These are phyloP conservation scores for Delia radicum DNA, from an alignment of 1,140 invertebrate genomes.

Conservation along the genomic window DNA sequence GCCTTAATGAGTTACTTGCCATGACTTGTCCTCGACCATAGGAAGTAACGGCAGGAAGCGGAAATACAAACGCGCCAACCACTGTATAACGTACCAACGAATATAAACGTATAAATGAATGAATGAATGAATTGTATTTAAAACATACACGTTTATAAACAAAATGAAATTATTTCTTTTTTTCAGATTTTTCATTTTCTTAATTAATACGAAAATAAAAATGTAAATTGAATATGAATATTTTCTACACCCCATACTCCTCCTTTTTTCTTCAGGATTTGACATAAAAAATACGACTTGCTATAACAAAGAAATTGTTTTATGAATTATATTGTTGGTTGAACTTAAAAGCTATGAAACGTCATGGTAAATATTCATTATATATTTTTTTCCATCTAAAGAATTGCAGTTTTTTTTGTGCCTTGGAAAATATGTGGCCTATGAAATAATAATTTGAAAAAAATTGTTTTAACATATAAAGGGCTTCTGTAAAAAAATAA, in stretches of 20 bases:
- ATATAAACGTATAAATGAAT: neutral
- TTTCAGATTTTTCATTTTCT: neutral
- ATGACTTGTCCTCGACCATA: neutral
- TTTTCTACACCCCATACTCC: no score
- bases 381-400: neutral
- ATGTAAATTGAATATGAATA: slow-evolving; percentile 20
- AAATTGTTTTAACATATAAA: neutral
- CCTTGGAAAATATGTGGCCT: neutral
- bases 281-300: neutral
- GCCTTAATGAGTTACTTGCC: slow-evolving; percentile 16
- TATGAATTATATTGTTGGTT: neutral
- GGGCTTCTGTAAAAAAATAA: neutral
- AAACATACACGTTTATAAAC: neutral
- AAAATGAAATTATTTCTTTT: slow-evolving; percentile 10
- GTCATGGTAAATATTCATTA: slow-evolving; percentile 7
- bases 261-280: neutral
- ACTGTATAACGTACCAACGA: neutral
- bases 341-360: slow-evolving; percentile 11
- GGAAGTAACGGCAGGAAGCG: neutral
- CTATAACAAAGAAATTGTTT: neutral
- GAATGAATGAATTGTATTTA: neutral
- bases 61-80: slow-evolving; percentile 14
- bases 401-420: neutral
- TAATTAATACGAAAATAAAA: slow-evolving; percentile 14
- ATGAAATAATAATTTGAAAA: neutral